Conservation (phyloP, 92 coral and sea anemone species). For the Bergia sp. region DNA sequence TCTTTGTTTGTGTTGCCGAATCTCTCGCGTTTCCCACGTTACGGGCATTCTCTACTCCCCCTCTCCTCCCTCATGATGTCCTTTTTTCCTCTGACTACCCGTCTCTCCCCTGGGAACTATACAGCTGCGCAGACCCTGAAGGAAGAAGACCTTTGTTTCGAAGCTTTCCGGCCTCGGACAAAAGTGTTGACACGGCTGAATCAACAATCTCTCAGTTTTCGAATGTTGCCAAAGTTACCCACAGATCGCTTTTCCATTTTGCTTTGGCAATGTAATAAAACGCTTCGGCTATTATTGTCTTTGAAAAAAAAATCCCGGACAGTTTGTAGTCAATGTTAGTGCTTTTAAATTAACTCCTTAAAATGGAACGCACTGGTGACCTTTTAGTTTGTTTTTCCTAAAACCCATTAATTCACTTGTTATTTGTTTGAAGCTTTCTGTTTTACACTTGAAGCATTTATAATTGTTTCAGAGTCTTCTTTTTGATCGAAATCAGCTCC, state of each 20-base stretch:
- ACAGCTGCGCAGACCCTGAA: not conserved
- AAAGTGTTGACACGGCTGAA: not conserved
- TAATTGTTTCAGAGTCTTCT: slow-evolving; percentile 5
- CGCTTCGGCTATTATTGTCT: not conserved
- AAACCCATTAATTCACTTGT: not conserved
- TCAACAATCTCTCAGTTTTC: not conserved
- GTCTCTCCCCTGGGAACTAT: not conserved
- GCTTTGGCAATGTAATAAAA: not conserved
- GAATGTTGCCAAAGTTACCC: not conserved
- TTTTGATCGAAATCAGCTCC: not conserved
- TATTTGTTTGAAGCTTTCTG: not conserved
- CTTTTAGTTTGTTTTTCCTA: not conserved
- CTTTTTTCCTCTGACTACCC: not conserved
- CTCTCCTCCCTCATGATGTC: not conserved
- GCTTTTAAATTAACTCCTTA: not conserved
- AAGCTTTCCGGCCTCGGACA: not conserved
- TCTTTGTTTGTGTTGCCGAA: no score
- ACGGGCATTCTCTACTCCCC: not conserved
- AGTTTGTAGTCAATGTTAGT: not conserved
- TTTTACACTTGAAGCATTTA: not conserved
- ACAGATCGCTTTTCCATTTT: not conserved
- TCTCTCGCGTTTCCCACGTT: no score
- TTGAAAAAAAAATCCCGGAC: no score
- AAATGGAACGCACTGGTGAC: not conserved
- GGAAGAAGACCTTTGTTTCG: not conserved